Percentiles rank a stretch among this genome's conserved stretches.
Conservation (phyloP, 2,888 invertebrate species). For the Brassicogethes aeneus region DNA sequence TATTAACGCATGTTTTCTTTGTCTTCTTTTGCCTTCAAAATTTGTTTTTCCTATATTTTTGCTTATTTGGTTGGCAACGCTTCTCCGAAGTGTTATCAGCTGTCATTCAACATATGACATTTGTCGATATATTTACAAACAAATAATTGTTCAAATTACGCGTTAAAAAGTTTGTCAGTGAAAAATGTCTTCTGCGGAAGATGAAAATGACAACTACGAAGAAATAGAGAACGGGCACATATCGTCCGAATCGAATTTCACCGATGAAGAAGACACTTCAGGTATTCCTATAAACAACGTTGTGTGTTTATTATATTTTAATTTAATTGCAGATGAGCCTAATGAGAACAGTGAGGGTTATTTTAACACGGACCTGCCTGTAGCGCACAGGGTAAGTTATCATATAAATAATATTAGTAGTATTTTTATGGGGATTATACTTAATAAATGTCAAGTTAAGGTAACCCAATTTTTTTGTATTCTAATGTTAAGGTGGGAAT, state of each 20-base stretch:
- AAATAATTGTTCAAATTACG: background rate
- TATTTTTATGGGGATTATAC: conserved; percentile 6
- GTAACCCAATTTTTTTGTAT: too few relatives aligned
- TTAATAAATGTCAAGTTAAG: too few relatives aligned
- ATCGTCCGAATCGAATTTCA: conserved; percentile 12
- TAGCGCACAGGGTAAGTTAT: conserved; percentile 32
- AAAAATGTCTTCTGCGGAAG: conserved; percentile 18
- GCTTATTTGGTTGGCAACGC: too few relatives aligned
- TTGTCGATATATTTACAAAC: background rate
- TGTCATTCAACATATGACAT: too few relatives aligned
- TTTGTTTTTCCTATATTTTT: too few relatives aligned
- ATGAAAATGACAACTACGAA: conserved; percentile 11
- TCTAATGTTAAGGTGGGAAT: too few relatives aligned
- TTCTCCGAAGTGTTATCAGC: too few relatives aligned
- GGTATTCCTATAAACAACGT: too few relatives aligned
- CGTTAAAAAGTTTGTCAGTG: background rate
- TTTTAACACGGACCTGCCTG: conserved; percentile 37
- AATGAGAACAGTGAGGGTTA: too few relatives aligned
- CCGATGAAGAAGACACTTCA: conserved; percentile 15
- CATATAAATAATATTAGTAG: conserved; percentile 3
- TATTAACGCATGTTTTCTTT: too few relatives aligned
- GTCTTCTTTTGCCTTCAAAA: too few relatives aligned
- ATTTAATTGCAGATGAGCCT: background rate
- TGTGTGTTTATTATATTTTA: background rate
- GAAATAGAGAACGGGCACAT: conserved; percentile 31